Evolutionary conservation across 1,140 invertebrate species (phyloP).

Genomic region (Bombus breviceps): DNA sequence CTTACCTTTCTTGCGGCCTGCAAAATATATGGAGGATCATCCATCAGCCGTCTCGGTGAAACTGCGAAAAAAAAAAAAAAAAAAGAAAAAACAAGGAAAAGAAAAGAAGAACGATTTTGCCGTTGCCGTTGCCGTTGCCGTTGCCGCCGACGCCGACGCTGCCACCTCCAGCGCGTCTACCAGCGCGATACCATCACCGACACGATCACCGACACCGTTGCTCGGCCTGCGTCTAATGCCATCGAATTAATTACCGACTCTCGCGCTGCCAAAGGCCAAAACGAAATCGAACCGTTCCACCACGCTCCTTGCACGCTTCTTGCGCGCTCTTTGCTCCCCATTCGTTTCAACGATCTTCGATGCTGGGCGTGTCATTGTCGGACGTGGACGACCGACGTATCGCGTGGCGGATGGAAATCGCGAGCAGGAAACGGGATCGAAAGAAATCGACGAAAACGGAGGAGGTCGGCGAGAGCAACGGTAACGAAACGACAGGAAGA

Average conservation of each 20-base stretch:
- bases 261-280: background rate
- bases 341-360: constrained; percentile 17
- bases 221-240: too few relatives aligned
- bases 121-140: background rate
- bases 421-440: background rate
- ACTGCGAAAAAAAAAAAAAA: constrained; percentile 34
- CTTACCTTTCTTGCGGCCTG: constrained; percentile 67
- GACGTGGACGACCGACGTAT: background rate
- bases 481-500: background rate
- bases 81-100: constrained; percentile 9
- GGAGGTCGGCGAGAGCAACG: background rate
- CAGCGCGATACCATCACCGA: background rate
- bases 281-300: too few relatives aligned
- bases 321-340: background rate
- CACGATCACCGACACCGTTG: too few relatives aligned
- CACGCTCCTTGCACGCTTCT: background rate
- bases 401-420: background rate
- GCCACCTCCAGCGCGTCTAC: background rate
- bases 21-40: constrained; percentile 68
- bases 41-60: constrained; percentile 65
- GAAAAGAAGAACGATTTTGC: constrained; percentile 20
- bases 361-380: constrained; percentile 15
- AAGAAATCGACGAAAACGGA: constrained; percentile 3
- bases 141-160: background rate
- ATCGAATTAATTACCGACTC: constrained; percentile 56